These are phyloP conservation scores for Schizopygopsis pylzovi DNA, from an alignment of 2,797 vertebrate genomes.

Conservation along the genomic window DNA sequence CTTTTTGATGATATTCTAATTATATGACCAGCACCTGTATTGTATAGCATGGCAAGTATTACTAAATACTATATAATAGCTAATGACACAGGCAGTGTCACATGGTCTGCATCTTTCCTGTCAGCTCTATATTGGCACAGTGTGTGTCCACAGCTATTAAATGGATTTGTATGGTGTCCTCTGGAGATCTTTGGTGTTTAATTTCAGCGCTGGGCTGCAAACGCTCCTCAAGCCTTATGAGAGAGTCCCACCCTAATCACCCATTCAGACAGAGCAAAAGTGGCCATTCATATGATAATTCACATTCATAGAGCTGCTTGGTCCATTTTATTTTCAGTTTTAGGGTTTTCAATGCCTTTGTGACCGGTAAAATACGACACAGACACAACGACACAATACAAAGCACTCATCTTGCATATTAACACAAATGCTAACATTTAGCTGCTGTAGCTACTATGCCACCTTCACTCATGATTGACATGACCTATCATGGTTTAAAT, in stretches of 20 bases:
- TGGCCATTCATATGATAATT: conserved; percentile 26
- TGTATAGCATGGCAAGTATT: background rate
- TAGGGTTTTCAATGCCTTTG: conserved; percentile 16
- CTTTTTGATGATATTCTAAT: too few species aligned
- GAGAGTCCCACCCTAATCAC: conserved; percentile 9
- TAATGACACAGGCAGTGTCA: background rate
- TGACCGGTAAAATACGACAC: conserved; percentile 7
- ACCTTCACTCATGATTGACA: background rate
- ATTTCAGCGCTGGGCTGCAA: background rate
- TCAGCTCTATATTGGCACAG: background rate
- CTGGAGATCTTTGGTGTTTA: conserved; percentile 29
- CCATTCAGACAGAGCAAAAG: conserved; percentile 2
- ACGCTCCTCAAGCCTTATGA: conserved; percentile 7
- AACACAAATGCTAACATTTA: background rate
- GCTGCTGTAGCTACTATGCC: background rate
- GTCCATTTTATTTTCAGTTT: background rate
- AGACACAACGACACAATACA: conserved; percentile 9
- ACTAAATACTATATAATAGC: background rate
- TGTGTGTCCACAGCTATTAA: conserved; percentile 10
- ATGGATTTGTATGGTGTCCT: conserved; percentile 5
- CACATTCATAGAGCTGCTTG: background rate
- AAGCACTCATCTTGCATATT: conserved; percentile 4
- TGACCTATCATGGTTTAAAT: background rate
- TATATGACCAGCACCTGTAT: background rate
- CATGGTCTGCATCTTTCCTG: background rate